Percentiles rank a stretch among this genome's conserved stretches.
Conservation (phyloP, 2,888 invertebrate genomes). For the Brachynemurus nebulosus region DNA sequence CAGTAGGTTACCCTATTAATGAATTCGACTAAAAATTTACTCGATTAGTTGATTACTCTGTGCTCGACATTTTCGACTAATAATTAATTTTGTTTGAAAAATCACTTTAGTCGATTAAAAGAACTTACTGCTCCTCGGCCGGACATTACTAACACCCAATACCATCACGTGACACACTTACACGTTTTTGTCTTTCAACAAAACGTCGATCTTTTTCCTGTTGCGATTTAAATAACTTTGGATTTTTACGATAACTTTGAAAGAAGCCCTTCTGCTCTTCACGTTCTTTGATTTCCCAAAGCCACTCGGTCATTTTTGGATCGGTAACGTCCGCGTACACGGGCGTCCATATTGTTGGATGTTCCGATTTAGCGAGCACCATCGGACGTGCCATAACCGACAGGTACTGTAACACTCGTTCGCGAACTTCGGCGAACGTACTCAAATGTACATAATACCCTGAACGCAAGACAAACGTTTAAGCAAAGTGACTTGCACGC, state of each 20-base stretch:
- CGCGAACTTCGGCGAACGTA: slow-evolving; percentile 92
- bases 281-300: slow-evolving; percentile 75
- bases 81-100: no score
- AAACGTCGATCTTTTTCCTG: slow-evolving; percentile 49
- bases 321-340: slow-evolving; percentile 89
- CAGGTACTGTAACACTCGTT: slow-evolving; percentile 92
- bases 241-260: slow-evolving; percentile 48
- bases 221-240: slow-evolving; percentile 43
- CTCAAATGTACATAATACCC: slow-evolving; percentile 94
- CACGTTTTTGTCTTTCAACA: slow-evolving; percentile 35
- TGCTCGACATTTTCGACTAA: no score
- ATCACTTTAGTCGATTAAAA: no score
- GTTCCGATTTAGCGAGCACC: slow-evolving; percentile 69
- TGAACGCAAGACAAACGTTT: slow-evolving; percentile 20
- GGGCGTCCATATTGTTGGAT: slow-evolving; percentile 88
- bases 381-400: slow-evolving; percentile 93
- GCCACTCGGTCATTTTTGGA: slow-evolving; percentile 80
- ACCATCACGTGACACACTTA: no score
- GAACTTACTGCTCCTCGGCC: no score
- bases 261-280: slow-evolving; percentile 66
- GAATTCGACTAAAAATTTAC: no score
- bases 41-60: no score
- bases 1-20: no score
- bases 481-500: not conserved
- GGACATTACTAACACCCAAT: no score